Base-by-base conservation (phyloP, 2,797 vertebrate species). In the Pelodytes ibericus region DNA sequence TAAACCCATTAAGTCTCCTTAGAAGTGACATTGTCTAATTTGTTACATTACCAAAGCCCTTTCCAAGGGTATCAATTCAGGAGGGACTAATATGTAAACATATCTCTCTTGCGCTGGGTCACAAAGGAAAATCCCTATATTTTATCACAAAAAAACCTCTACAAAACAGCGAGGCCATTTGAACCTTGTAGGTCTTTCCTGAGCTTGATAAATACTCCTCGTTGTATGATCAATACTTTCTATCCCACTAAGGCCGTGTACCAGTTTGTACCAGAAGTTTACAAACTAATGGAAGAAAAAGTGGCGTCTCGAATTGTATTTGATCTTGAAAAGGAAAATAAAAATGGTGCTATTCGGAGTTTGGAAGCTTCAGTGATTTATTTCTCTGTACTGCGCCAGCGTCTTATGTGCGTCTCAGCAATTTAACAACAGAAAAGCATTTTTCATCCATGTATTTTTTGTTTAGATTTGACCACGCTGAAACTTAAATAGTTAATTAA, bases 1-100 rank as follows among this genome's bases (percentile, higher is more conserved):
- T 68, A 75, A 75, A 75, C 59, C 64, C 73, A 75, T 75, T 75
- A 75, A 68, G 39, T 65, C 73, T 75, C 56, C 73, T 75, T 64
- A 30, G 64, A 75, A 60, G 73, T 75, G 73, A 75, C 73, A 68
- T 60, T 29, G 64, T 36, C 64, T 75, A 75, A 75, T 75, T 75
- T 75, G 64, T 75, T 75, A 61, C 73, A 51, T 75, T 67, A 68
- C 73, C 64, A 68, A 75, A 75, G 44, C 72, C 65, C 64, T 68
- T 33, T 60, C 56, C 39, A 67, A 51, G 73, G 66, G 56, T 61
- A 39, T 27, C 59, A 75, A 68, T 75, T 68, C 64, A 68, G 30
- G 64, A 75, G 64, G 64, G 58, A 60, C 73, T 20, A 68, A 75
- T 68, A 68, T 33, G 64, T 64, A 53, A 68, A 61, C 64, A 60